Conservation (phyloP, 1,140 invertebrate species). For the Lucilia sericata region DNA sequence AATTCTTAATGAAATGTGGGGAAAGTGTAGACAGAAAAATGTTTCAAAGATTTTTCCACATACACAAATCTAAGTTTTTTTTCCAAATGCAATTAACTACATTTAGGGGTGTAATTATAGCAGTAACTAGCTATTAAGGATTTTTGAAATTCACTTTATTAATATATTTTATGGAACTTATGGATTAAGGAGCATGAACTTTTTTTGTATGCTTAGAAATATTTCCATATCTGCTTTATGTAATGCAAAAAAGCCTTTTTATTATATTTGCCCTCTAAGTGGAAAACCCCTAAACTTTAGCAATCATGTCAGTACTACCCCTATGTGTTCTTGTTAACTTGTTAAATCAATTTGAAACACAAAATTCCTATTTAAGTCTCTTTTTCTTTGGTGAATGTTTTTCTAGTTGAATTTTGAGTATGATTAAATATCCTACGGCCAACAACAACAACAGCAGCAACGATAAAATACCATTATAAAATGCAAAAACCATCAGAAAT, state of each 20-base stretch:
- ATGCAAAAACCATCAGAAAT: constrained; percentile 12
- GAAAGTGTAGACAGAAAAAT: not conserved
- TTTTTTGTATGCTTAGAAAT: too few species aligned
- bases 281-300: too few species aligned
- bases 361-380: not conserved
- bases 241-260: too few species aligned
- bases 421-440: constrained; percentile 8
- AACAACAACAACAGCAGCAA: not conserved
- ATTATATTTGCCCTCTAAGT: too few species aligned
- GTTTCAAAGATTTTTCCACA: not conserved
- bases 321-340: not conserved
- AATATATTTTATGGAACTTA: too few species aligned
- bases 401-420: not conserved
- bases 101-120: not conserved
- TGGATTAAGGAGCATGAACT: too few species aligned
- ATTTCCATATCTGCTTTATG: too few species aligned
- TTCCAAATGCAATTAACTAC: not conserved
- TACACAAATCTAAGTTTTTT: not conserved
- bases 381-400: not conserved
- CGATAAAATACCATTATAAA: constrained; percentile 12
- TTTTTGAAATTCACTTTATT: too few species aligned
- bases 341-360: not conserved
- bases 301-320: too few species aligned
- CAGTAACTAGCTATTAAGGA: not conserved
- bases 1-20: too few species aligned